Percentiles rank a stretch among this genome's conserved stretches.
Evolutionary conservation across 1,140 invertebrate species (phyloP).

Genomic region (Saccostrea glomerata): DNA sequence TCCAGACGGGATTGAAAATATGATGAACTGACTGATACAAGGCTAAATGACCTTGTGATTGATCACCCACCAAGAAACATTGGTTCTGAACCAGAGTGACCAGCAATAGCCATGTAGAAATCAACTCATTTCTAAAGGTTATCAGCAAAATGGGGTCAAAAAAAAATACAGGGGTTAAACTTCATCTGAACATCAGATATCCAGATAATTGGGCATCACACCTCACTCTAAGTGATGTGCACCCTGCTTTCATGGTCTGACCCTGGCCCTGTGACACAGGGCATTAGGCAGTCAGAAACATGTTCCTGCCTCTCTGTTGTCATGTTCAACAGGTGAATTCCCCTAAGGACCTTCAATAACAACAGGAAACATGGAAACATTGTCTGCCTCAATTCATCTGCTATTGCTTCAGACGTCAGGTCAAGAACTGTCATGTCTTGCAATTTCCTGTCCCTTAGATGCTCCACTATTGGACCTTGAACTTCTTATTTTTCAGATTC

Average conservation of each 20-base stretch:
- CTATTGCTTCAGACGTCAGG: not conserved
- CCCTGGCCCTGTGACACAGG: not conserved
- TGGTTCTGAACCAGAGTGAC: not conserved
- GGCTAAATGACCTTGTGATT: not conserved
- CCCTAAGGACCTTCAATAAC: slow-evolving; percentile 19
- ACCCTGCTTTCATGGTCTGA: not conserved
- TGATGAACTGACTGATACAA: not conserved
- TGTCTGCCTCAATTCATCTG: slow-evolving; percentile 33
- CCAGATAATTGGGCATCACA: not conserved
- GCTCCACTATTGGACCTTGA: not conserved
- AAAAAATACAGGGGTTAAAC: not conserved
- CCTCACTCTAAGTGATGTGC: not conserved
- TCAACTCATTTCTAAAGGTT: not conserved
- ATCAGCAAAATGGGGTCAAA: not conserved
- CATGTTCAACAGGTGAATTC: slow-evolving; percentile 26
- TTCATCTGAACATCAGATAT: not conserved
- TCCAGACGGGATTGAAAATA: too few species aligned
- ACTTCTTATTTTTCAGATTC: not conserved
- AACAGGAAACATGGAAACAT: slow-evolving; percentile 22
- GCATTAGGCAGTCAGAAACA: not conserved
- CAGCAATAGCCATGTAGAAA: not conserved
- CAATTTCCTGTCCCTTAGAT: slow-evolving; percentile 5
- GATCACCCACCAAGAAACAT: not conserved
- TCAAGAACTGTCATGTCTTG: slow-evolving; percentile 24
- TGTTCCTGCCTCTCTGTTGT: not conserved